A percentile compares a stretch with the other conserved stretches of the same genome.
These are phyloP conservation scores for Cichlasoma orientale DNA, from an alignment of 2,797 vertebrate species.

Conservation along the genomic window DNA sequence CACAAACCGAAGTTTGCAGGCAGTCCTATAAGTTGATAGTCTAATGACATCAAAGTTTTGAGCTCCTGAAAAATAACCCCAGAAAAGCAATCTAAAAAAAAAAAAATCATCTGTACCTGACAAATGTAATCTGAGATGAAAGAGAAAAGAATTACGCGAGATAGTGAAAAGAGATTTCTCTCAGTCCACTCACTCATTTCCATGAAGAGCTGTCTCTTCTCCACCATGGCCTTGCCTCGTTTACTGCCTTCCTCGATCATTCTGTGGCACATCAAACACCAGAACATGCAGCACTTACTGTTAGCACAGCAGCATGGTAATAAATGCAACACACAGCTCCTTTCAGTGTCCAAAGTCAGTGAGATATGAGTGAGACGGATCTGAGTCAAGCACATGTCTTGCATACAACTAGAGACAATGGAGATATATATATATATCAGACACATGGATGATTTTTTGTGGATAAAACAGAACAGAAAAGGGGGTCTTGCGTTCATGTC, in stretches of 20 bases:
- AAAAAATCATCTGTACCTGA: neutral
- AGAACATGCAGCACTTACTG: conserved; percentile 19
- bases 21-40: conserved; percentile 95
- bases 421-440: neutral
- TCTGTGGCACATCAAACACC: conserved; percentile 77
- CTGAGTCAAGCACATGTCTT: neutral
- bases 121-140: neutral
- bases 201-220: conserved; percentile 99
- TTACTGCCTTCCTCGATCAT: conserved; percentile 99
- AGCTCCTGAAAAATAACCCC: conserved; percentile 80
- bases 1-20: conserved; percentile 95
- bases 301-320: conserved; percentile 4
- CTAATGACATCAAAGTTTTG: conserved; percentile 98
- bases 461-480: neutral
- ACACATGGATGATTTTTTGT: neutral
- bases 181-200: conserved; percentile 94
- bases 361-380: neutral
- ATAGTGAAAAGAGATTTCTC: conserved; percentile 48
- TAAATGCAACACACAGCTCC: conserved; percentile 22
- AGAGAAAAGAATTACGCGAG: conserved; percentile 14
- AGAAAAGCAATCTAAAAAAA: neutral
- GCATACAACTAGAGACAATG: neutral
- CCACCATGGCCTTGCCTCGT: conserved; percentile 93
- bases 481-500: neutral
- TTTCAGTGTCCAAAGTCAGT: conserved; percentile 4